These are phyloP conservation scores for Chinchilla lanigera DNA, from an alignment of 2,113 vertebrate genomes.

Conservation along the genomic window DNA sequence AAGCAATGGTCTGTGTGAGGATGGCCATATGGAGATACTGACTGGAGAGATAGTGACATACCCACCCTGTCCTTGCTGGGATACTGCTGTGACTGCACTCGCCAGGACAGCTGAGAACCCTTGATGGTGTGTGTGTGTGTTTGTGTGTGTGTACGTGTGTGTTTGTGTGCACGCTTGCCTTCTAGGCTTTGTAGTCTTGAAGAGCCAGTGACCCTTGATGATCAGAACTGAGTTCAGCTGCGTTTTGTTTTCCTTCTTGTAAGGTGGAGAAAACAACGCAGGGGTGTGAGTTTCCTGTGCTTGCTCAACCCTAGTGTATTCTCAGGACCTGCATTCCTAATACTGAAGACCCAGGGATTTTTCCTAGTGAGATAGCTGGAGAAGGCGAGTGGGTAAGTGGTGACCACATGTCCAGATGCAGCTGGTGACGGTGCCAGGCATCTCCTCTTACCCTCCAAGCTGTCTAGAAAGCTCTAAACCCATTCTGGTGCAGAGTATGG, in stretches of 20 bases:
- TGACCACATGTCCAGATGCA: accelerated
- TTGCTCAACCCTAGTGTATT: neutral
- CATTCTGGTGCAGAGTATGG: neutral
- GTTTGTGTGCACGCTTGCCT: neutral
- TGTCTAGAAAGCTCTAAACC: neutral
- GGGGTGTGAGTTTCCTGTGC: neutral
- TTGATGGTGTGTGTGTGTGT: neutral
- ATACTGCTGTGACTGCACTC: neutral
- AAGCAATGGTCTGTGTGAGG: neutral
- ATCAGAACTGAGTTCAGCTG: neutral
- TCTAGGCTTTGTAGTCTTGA: neutral
- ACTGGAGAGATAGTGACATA: neutral
- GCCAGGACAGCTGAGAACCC: neutral
- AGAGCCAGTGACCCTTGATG: neutral
- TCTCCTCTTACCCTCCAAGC: neutral
- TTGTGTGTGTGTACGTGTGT: neutral
- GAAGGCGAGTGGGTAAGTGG: neutral
- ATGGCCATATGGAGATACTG: neutral
- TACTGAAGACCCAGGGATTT: neutral
- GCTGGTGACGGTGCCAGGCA: neutral
- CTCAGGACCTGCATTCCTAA: neutral
- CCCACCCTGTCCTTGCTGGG: accelerated
- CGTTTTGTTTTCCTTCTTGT: neutral
- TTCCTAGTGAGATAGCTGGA: neutral
- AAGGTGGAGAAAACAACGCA: neutral